These are phyloP conservation scores for Agriopis marginaria DNA, from an alignment of 2,888 invertebrate species.

Conservation along the genomic window DNA sequence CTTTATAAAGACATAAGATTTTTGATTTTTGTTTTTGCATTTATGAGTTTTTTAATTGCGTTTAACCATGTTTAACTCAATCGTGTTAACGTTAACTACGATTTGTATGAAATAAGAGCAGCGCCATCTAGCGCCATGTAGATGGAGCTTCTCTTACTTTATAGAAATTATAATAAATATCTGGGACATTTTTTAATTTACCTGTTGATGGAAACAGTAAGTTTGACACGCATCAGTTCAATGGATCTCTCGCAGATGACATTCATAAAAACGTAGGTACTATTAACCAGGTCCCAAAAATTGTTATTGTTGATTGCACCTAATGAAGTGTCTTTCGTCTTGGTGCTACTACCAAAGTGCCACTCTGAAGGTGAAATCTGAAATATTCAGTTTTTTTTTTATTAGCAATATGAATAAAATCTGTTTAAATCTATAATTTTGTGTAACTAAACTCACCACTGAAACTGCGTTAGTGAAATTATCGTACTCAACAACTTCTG, in stretches of 20 bases:
- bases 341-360: conserved; percentile 55
- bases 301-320: conserved; percentile 62
- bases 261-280: conserved; percentile 68
- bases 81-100: no score
- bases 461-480: conserved; percentile 50
- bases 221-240: conserved; percentile 54
- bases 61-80: no score
- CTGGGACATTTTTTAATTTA: no score
- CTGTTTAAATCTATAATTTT: neutral
- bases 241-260: conserved; percentile 76
- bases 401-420: neutral
- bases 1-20: conserved; percentile 17
- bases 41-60: no score
- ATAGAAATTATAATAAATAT: no score
- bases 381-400: conserved; percentile 7
- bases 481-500: conserved; percentile 55
- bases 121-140: no score
- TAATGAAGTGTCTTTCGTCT: conserved; percentile 50
- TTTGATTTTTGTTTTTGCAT: no score
- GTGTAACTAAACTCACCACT: conserved; percentile 38
- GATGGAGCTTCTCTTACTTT: no score
- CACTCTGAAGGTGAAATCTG: conserved; percentile 62
- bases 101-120: no score
- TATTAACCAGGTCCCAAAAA: conserved; percentile 72
- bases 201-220: conserved; percentile 63